phyloP scores from a whole-genome alignment of 2,113 vertebrate genomes.

The Nestor notabilis region DNA sequence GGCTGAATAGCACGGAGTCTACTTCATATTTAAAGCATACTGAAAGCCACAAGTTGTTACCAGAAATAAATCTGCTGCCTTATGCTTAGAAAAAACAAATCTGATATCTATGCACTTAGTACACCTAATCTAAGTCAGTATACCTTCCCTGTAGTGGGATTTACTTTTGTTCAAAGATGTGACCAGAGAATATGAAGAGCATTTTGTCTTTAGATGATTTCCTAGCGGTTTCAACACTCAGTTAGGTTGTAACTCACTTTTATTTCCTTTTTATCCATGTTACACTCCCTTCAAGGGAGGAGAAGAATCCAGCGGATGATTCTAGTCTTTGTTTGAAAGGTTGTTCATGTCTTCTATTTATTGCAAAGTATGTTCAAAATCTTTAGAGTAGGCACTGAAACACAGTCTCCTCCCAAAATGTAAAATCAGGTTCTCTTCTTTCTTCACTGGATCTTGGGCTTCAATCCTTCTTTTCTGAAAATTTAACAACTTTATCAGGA shows the following conservation, averaged over 20 bases:
- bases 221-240: background rate
- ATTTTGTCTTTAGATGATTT: background rate
- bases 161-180: background rate
- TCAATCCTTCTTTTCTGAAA: background rate
- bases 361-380: background rate
- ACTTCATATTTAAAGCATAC: background rate
- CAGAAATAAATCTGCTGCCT: background rate
- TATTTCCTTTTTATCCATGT: background rate
- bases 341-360: background rate
- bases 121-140: background rate
- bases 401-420: background rate
- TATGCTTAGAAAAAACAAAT: background rate
- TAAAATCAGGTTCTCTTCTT: background rate
- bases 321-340: background rate
- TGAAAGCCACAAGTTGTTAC: background rate
- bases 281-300: background rate
- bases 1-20: background rate
- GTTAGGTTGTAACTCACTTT: background rate
- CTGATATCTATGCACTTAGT: background rate
- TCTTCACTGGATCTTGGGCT: background rate
- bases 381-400: fast-evolving
- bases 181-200: background rate
- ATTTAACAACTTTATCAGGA: background rate
- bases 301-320: background rate
- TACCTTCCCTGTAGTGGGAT: background rate